These are phyloP conservation scores for Jaculus jaculus DNA, from an alignment of 2,113 vertebrate genomes.

Conservation along the genomic window DNA sequence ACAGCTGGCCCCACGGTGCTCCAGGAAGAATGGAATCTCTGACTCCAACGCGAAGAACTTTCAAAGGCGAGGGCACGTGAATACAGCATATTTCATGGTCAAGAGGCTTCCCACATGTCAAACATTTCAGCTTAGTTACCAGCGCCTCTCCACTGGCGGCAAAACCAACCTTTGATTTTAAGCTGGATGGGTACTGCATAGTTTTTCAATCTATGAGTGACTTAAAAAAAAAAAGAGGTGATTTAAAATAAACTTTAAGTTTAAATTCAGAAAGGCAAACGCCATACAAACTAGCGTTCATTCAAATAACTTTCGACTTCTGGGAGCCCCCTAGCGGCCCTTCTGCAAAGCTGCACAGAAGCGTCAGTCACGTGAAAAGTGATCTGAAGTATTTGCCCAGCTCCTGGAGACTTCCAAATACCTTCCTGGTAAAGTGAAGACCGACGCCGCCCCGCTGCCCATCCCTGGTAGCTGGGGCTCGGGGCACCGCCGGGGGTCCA, in stretches of 20 bases:
- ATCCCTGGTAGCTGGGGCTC: no score
- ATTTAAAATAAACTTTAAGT: conserved; percentile 78
- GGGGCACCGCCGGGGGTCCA: not conserved
- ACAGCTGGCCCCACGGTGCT: conserved; percentile 71
- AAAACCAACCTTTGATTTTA: conserved; percentile 61
- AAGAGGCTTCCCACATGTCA: conserved; percentile 70
- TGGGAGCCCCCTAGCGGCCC: conserved; percentile 85
- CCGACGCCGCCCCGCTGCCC: not conserved
- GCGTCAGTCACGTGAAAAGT: not conserved
- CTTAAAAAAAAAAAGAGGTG: not conserved
- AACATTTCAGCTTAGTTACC: conserved; percentile 71
- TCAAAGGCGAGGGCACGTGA: conserved; percentile 73
- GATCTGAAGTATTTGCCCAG: conserved; percentile 8
- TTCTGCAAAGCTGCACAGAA: conserved; percentile 63
- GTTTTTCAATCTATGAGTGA: conserved; percentile 35
- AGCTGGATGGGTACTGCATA: conserved; percentile 27
- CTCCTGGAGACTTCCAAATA: not conserved
- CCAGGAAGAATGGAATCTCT: conserved; percentile 77
- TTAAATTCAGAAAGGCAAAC: conserved; percentile 80
- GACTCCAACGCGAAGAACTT: conserved; percentile 78
- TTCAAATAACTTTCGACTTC: conserved; percentile 79
- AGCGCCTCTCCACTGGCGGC: conserved; percentile 60
- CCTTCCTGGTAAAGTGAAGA: not conserved
- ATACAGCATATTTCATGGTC: conserved; percentile 75
- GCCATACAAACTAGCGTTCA: conserved; percentile 74